phyloP scores from a whole-genome alignment of 2,888 invertebrate genomes.

The Willowsia nigromaculata region DNA sequence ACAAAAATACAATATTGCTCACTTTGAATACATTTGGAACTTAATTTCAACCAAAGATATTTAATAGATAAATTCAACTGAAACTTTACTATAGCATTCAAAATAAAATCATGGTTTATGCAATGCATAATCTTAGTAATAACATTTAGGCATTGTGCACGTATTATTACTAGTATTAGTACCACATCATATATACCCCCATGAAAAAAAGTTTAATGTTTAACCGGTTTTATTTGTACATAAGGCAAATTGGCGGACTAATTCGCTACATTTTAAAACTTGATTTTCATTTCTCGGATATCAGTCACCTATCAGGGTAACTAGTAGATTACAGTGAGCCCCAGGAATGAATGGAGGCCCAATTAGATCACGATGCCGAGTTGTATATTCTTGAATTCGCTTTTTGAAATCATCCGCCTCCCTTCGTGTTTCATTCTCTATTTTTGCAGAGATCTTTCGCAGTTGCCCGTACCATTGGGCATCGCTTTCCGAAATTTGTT shows the following conservation, averaged over 20 bases:
- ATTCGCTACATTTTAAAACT: slow-evolving; percentile 35
- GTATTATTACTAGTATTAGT: too few relatives aligned
- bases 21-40: too few relatives aligned
- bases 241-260: slow-evolving; percentile 42
- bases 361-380: neutral
- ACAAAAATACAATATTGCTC: too few relatives aligned
- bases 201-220: too few relatives aligned
- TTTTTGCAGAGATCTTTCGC: neutral
- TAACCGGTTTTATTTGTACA: slow-evolving; percentile 17
- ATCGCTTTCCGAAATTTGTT: slow-evolving; percentile 4
- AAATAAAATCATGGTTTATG: too few relatives aligned
- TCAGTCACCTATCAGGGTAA: slow-evolving; percentile 10
- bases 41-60: too few relatives aligned
- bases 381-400: neutral
- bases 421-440: slow-evolving; percentile 18
- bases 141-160: too few relatives aligned
- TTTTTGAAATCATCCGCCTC: neutral
- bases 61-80: too few relatives aligned
- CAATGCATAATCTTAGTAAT: too few relatives aligned
- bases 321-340: neutral
- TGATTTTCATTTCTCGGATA: slow-evolving; percentile 29
- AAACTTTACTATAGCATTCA: too few relatives aligned
- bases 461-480: slow-evolving; percentile 18
- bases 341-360: neutral
- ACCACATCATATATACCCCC: too few relatives aligned